Base-by-base conservation (phyloP, 1,140 invertebrate genomes). In the Drosophila parvula region DNA sequence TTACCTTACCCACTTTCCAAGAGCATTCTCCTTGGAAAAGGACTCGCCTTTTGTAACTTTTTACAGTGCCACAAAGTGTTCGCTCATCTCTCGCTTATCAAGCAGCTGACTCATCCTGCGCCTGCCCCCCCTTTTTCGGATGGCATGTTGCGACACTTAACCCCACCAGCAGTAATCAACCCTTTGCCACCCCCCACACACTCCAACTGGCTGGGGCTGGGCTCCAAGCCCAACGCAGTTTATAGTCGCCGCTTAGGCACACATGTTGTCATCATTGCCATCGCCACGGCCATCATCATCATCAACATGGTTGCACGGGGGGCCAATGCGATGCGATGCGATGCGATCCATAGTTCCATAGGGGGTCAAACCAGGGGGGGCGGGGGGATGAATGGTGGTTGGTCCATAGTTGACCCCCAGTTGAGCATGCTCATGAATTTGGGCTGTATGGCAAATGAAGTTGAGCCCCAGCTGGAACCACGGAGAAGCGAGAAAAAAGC, bases 381-480 rank as follows among this genome's bases (percentile, higher is more conserved):
- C n/a, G 11, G n/a, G 5, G 11, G 27, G 51, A n/a, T 14, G 12
- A 27, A 30, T 28, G 30, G 30, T 18, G 16, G 28, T 36, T 61
- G 47, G 59, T 57, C 55, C 60, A 76, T 48, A 59, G 62, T 55
- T 59, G 73, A 48, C 48, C 43, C 63, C 63, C 60, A 57, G 32
- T 55, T 30, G 74, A 63, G 79, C 79, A 82, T 79, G 79, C 83
- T 86, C 82, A 82, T 86, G 83, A 88, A 88, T 88, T 86, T 82
- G 32, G 55, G 63, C 70, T 59, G 75, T 77, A 77, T 74, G 59
- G 65, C 73, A 84, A 85, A 84, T 74, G 76, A 88, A 77, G 75
- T 76, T 59, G 36, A 51, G 61, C 45, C 51, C 51, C 73, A 81
- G 68, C 78, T 85, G 74, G 58, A 77, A 47, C 55, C 50, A 40